Evolutionary conservation across 2,797 vertebrate genomes (phyloP).

Genomic region (Somateria mollissima): DNA sequence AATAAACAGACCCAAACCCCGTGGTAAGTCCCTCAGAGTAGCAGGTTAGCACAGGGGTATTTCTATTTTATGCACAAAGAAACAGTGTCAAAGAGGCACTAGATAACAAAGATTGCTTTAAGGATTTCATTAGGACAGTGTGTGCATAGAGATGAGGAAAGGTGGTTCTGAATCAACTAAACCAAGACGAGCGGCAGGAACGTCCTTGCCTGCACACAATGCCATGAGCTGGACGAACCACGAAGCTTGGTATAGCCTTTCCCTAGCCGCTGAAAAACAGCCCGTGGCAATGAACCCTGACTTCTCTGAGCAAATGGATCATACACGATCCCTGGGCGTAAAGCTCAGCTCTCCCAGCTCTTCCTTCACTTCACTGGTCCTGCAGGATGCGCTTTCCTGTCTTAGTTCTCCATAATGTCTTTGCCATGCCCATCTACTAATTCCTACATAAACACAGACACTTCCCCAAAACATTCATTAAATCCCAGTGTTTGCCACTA

Average conservation of each 20-base stretch:
- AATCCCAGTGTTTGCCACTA: background rate
- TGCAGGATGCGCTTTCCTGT: background rate
- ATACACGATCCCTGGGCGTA: background rate
- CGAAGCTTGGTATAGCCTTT: accelerated
- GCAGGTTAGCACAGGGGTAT: background rate
- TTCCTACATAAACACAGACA: slow-evolving; percentile 15
- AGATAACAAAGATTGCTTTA: background rate
- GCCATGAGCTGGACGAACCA: background rate
- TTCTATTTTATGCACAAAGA: slow-evolving; percentile 28
- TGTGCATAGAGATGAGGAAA: background rate
- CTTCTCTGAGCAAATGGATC: background rate
- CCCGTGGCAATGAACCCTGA: background rate
- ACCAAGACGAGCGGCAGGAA: background rate
- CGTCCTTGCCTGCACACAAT: background rate
- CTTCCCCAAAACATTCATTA: slow-evolving; percentile 20
- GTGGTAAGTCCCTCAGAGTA: background rate
- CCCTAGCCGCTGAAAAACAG: background rate
- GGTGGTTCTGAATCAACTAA: background rate
- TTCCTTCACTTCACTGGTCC: background rate
- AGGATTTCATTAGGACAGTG: background rate
- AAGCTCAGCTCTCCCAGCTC: background rate
- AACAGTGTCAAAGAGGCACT: background rate
- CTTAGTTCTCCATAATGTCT: background rate
- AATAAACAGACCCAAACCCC: background rate
- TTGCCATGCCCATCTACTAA: background rate